Evolutionary conservation across 2,888 invertebrate genomes (phyloP), one percentile per base, ranked within the genome.

Genomic region (Diploptera punctata): DNA sequence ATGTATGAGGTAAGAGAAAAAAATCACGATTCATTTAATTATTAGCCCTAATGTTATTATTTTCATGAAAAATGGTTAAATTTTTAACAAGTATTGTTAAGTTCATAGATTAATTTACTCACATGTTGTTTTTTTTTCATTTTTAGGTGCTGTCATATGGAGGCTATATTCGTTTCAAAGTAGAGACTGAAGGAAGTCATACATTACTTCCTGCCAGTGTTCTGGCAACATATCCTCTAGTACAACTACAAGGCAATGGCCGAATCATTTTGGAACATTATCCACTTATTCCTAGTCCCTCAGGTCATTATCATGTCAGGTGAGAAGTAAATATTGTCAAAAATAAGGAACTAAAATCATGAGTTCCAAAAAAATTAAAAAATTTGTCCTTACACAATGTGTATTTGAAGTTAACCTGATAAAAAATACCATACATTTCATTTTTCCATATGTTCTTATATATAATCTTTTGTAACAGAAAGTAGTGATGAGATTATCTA

Each of bases 91-190:
- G n/a, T 26, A 61, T 10, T 5, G 18, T 67, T 47, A 21, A 47
- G n/a, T 67, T 67, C 44, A 47, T 67, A 3, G n/a, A 16, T 7
- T 47, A 18, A 44, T 3, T 44, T 49, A 10, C 13, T 38, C 57
- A 33, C 16, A 62, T 68, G 1, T n/a, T 29, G 13, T n/a, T 49
- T 33, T 21, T 65, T 71, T 73, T 77, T 77, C n/a, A n/a, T n/a
- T n/a, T n/a, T 67, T 86, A 92, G 81, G 91, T 95, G 18, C 87
- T 93, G 75, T 96, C 97, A 24, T 99, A 99, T 83, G 97, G 96
- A 29, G 98, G 98, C 3, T 90, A 90, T 75, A 84, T 99, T 62
- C 87, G 92, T 75, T 97, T 97, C 81, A 87, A 88, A 1, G 88
- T 93, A 0, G 81, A 83, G 75, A 88, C 91, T 68, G 90, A 91